Evolutionary conservation across 92 coral and sea anemone species (phyloP), one percentile per base, ranked within the genome.

Genomic region (Galaxea fascicularis): DNA sequence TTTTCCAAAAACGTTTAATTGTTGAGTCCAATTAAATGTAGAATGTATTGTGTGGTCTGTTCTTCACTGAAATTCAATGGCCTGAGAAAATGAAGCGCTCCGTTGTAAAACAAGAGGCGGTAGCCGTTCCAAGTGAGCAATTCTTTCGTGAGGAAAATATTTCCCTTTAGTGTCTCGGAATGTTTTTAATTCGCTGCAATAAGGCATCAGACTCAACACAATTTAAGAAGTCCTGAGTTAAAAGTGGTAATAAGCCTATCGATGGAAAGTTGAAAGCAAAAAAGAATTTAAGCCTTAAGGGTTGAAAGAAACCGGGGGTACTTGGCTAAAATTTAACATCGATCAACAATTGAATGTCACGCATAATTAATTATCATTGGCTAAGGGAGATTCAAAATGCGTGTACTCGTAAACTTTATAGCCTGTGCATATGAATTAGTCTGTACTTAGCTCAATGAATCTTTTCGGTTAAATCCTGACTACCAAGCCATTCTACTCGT

Each of bases 61-160:
- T 66, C 73, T 66, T 66, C 44, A 30, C 72, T 62, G 67, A 0
- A 21, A 10, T 62, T 24, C 67, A 10, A 8, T 62, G 67, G 67
- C 67, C 67, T 60, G 67, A 62, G 31, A 62, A 62, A 62, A 62
- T 62, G 11, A 62, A 62, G 67, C 67, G 67, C 67, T 62, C 31
- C 5, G 67, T 24, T 62, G 2, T 62, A 62, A 60, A 60, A 62
- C 67, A 18, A 62, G 67, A 62, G n/a, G 5, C 67, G 67, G 67
- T 21, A 62, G n/a, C 67, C 27, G 28, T 10, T 62, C 67, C 67
- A 62, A 62, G 67, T 21, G 67, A 62, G 13, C 67, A 62, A 62
- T 62, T 8, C 67, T 62, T 62, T n/a, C 12, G 11, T 62, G 67
- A 62, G 67, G 67, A 24, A 62, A 21, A 62, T 62, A 62, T 62